A percentile compares a stretch with the other conserved stretches of the same genome.
These are phyloP conservation scores for Chroicocephalus ridibundus DNA, from an alignment of 2,113 vertebrate species.

Conservation along the genomic window DNA sequence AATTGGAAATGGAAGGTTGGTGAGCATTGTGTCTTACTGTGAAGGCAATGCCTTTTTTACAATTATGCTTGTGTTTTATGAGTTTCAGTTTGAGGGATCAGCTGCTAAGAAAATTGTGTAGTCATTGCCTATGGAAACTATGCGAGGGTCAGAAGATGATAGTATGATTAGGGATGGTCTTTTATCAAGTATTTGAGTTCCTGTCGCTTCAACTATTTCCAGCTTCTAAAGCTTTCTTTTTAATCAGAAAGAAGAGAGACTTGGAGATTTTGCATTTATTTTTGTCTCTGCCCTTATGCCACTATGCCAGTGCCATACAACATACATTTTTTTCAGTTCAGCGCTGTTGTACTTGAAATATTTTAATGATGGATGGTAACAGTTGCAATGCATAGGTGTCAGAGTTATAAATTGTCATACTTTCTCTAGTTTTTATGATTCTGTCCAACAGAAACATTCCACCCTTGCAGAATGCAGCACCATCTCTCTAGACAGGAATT, in stretches of 20 bases:
- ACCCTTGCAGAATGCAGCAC: background rate
- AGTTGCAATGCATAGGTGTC: background rate
- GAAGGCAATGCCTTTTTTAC: background rate
- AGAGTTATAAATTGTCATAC: background rate
- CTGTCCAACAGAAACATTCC: background rate
- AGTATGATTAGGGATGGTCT: background rate
- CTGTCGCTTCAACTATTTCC: background rate
- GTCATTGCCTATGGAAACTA: background rate
- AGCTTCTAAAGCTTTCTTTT: background rate
- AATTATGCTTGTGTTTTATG: background rate
- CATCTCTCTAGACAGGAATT: background rate
- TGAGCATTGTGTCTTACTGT: background rate
- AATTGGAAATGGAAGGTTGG: background rate
- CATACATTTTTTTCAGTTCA: background rate
- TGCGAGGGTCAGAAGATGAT: background rate
- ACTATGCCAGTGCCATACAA: background rate
- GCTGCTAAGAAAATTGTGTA: background rate
- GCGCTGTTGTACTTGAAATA: background rate
- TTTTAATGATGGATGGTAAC: background rate
- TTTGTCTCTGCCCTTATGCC: background rate
- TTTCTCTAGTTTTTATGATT: background rate
- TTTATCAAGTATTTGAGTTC: background rate
- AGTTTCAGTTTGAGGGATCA: background rate
- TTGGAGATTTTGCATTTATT: background rate
- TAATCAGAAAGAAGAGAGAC: background rate